A percentile compares a stretch with the other conserved stretches of the same genome.
These are phyloP conservation scores for Lagenorhynchus albirostris DNA, from an alignment of 2,113 vertebrate genomes.

Conservation along the genomic window DNA sequence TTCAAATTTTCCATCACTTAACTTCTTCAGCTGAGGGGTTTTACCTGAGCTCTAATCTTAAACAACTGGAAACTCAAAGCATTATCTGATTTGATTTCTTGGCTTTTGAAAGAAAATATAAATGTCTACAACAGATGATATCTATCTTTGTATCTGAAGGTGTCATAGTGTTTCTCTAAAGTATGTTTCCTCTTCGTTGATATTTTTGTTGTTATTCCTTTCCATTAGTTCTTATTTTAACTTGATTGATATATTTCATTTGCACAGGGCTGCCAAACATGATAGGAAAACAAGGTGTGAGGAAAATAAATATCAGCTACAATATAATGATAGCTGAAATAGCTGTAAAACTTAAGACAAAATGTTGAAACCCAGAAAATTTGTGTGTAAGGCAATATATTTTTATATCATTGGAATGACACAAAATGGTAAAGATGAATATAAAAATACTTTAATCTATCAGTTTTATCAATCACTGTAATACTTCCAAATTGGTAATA, in stretches of 20 bases:
- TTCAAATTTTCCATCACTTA: background rate
- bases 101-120: background rate
- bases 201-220: background rate
- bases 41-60: background rate
- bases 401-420: background rate
- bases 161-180: background rate
- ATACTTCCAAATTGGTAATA: background rate
- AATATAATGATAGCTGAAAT: background rate
- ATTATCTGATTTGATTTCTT: background rate
- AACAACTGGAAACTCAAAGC: background rate
- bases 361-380: background rate
- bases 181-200: background rate
- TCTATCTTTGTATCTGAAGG: background rate
- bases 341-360: background rate
- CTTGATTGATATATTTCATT: background rate
- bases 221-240: background rate
- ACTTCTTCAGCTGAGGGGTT: background rate
- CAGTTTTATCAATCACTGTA: background rate
- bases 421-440: background rate
- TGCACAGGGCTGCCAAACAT: background rate
- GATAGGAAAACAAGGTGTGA: background rate
- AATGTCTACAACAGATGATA: background rate
- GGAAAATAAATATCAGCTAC: background rate
- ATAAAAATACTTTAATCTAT: background rate
- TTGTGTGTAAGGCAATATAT: background rate